These are phyloP conservation scores for Pyrrhosoma nymphula DNA, from an alignment of 2,888 invertebrate genomes.

Conservation along the genomic window DNA sequence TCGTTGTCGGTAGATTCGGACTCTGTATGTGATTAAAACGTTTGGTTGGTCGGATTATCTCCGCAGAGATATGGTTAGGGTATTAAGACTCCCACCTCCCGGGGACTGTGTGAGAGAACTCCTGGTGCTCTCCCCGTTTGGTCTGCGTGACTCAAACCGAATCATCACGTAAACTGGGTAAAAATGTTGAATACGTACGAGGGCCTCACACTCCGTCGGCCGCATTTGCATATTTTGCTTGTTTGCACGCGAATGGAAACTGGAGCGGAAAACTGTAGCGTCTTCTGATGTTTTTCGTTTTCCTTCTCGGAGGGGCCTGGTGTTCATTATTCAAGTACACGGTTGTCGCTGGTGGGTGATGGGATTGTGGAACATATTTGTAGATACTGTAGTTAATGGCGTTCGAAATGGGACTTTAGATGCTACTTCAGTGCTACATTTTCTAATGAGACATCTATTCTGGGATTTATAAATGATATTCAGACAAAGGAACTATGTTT, in stretches of 20 bases:
- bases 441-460: too few species aligned
- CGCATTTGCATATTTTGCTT: neutral
- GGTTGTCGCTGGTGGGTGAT: too few species aligned
- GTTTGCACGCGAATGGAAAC: neutral
- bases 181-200: neutral
- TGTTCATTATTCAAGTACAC: too few species aligned
- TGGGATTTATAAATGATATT: too few species aligned
- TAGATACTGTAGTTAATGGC: too few species aligned
- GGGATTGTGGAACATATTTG: too few species aligned
- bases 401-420: too few species aligned
- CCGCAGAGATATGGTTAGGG: slow-evolving; percentile 6
- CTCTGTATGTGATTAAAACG: slow-evolving; percentile 45
- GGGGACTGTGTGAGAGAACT: neutral
- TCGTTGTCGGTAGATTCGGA: neutral
- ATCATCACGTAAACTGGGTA: neutral
- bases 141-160: neutral
- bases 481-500: too few species aligned
- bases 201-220: neutral
- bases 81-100: neutral
- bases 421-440: too few species aligned
- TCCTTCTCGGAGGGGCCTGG: too few species aligned
- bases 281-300: too few species aligned
- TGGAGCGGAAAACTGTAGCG: neutral
- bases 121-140: neutral
- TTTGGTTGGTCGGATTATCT: slow-evolving; percentile 32